Conservation (phyloP, 2,113 vertebrate genomes). For the Halcyon senegalensis region DNA sequence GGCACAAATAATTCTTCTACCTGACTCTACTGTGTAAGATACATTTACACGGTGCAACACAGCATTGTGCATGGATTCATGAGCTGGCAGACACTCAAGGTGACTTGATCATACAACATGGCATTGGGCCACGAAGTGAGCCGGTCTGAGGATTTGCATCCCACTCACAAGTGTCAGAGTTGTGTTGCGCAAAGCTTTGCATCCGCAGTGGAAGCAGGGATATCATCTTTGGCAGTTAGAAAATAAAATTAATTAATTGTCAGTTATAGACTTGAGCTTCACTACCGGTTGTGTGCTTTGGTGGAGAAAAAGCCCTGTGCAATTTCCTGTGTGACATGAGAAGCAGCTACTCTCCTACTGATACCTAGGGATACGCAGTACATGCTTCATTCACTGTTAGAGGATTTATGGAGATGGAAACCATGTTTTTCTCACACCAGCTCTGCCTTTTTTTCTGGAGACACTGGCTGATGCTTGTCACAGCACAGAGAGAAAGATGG, state of each 20-base stretch:
- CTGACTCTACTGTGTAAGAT: neutral
- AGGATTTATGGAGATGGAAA: neutral
- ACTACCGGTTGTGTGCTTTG: neutral
- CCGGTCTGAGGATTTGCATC: neutral
- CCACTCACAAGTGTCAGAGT: neutral
- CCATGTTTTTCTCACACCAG: neutral
- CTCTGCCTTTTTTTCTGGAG: neutral
- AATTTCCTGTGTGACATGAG: neutral
- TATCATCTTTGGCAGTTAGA: neutral
- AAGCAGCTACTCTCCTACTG: neutral
- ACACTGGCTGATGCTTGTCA: neutral
- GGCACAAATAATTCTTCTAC: neutral
- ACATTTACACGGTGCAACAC: neutral
- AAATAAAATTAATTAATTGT: neutral
- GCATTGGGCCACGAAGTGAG: neutral
- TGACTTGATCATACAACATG: neutral
- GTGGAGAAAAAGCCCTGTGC: neutral
- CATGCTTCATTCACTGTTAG: neutral
- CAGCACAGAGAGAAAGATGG: neutral
- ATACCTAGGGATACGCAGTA: neutral
- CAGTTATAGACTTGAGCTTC: neutral
- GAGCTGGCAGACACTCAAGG: neutral
- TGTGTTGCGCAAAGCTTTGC: neutral
- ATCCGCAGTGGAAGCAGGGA: neutral
- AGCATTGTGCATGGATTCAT: neutral